Conservation (phyloP, 2,113 vertebrate genomes). For the Pangasianodon gigas region DNA sequence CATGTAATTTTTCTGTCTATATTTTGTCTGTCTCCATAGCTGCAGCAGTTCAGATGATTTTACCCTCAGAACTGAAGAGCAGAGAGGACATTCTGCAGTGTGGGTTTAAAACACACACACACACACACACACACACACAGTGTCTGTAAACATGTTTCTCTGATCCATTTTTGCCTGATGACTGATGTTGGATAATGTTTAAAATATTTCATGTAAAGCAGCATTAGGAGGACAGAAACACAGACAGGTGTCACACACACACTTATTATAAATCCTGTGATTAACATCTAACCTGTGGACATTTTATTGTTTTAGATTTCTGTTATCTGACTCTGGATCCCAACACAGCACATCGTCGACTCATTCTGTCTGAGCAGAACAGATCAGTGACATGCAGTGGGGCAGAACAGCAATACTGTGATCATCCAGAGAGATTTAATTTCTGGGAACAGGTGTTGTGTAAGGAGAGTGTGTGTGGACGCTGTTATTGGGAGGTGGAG, state of each 20-base stretch:
- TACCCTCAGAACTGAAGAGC: background rate
- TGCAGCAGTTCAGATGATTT: background rate
- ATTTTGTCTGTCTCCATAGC: background rate
- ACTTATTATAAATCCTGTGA: background rate
- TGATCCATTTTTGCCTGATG: background rate
- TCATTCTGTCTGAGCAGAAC: background rate
- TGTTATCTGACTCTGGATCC: background rate
- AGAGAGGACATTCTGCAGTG: background rate
- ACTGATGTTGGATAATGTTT: background rate
- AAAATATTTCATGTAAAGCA: background rate
- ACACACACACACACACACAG: background rate
- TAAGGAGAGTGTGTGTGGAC: constrained; percentile 15
- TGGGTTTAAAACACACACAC: background rate
- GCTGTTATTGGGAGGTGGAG: background rate
- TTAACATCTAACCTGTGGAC: background rate
- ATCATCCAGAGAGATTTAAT: background rate
- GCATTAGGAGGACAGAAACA: background rate
- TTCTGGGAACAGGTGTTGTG: background rate
- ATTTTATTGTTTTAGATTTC: background rate
- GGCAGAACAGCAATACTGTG: background rate
- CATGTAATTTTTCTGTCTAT: background rate
- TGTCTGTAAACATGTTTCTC: background rate
- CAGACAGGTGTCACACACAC: background rate
- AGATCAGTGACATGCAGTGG: background rate
- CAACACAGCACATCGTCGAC: background rate